phyloP scores from a whole-genome alignment of 2,113 vertebrate genomes.

The Hucho hucho region DNA sequence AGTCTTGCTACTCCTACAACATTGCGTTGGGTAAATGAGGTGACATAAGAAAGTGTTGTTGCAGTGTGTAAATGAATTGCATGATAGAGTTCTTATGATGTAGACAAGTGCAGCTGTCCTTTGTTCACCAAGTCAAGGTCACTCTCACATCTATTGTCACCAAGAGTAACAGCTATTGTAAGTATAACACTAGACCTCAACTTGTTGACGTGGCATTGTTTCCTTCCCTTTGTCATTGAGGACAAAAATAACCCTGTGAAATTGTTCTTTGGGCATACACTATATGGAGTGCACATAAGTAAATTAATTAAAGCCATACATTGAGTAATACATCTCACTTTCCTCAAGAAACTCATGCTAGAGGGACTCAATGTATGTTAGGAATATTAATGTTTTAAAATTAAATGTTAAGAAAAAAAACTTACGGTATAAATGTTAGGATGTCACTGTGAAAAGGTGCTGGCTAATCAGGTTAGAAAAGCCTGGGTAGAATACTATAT shows the following conservation, averaged over 20 bases:
- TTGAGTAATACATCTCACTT: neutral
- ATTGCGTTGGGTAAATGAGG: neutral
- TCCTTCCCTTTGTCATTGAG: slow-evolving; percentile 59
- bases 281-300: neutral
- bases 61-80: neutral
- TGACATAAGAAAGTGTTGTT: neutral
- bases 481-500: too few species aligned
- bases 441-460: too few species aligned
- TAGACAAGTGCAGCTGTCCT: neutral
- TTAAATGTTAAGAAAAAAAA: too few species aligned
- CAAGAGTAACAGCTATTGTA: neutral
- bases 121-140: slow-evolving; percentile 5
- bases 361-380: too few species aligned
- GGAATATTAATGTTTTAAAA: too few species aligned
- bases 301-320: neutral
- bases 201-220: slow-evolving; percentile 47
- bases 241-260: slow-evolving; percentile 69
- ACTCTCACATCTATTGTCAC: neutral
- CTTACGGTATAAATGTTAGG: too few species aligned
- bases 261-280: slow-evolving; percentile 47
- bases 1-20: neutral
- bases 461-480: too few species aligned
- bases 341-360: too few species aligned
- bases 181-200: slow-evolving; percentile 3
- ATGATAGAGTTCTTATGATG: neutral